phyloP scores from a whole-genome alignment of 30 jellyfish, hydroid and myxozoan species.

The Pelagia noctiluca region DNA sequence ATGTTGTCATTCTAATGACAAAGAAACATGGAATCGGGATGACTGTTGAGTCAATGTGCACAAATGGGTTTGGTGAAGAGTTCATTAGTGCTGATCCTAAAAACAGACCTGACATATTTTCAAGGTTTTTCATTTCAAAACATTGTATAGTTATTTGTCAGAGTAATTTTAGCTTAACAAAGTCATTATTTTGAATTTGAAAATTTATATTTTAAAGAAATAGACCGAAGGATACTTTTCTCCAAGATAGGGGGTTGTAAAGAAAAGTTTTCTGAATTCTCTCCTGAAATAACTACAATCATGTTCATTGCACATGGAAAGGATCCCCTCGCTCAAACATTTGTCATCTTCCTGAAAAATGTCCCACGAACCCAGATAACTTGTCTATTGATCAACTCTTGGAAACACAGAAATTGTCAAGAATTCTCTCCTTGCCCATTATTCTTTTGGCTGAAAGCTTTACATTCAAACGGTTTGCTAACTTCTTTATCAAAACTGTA shows the following conservation, averaged over 20 bases:
- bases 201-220: too few relatives aligned
- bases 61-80: background rate
- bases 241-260: background rate
- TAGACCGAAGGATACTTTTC: background rate
- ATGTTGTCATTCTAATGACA: background rate
- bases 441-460: background rate
- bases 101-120: background rate
- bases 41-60: background rate
- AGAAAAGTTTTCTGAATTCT: background rate
- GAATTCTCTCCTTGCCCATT: conserved; percentile 2
- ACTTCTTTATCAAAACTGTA: background rate
- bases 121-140: background rate
- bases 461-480: background rate
- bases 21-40: background rate
- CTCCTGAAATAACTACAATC: background rate
- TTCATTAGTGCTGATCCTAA: background rate
- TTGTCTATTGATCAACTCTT: background rate
- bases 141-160: conserved; percentile 1
- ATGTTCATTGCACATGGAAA: background rate
- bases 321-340: background rate
- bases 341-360: background rate
- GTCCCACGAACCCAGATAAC: conserved; percentile 5
- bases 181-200: too few relatives aligned
- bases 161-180: background rate
- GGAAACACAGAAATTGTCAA: background rate